These are phyloP conservation scores for Cosmia trapezina DNA, from an alignment of 2,888 invertebrate species.

Conservation along the genomic window DNA sequence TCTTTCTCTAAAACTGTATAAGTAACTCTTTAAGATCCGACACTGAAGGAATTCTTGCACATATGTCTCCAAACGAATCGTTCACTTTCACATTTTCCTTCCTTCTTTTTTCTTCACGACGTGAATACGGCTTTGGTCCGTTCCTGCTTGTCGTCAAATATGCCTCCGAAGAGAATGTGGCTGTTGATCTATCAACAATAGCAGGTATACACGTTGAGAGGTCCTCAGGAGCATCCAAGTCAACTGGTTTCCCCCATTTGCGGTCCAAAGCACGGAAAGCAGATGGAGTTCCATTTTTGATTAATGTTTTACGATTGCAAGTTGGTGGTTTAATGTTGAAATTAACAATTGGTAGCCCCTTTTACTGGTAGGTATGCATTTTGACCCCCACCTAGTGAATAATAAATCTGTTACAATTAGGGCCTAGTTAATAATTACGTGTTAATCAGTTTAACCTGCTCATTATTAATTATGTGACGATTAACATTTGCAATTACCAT, in stretches of 20 bases:
- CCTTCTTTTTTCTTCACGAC: constrained; percentile 52
- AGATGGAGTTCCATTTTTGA: constrained; percentile 78
- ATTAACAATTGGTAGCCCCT: constrained; percentile 8
- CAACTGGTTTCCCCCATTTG: constrained; percentile 79
- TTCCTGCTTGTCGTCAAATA: constrained; percentile 70
- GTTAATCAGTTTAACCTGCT: constrained; percentile 9
- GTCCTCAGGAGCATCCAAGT: constrained; percentile 72
- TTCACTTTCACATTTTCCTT: constrained; percentile 60
- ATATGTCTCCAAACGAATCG: constrained; percentile 75
- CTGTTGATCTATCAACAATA: constrained; percentile 69
- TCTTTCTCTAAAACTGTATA: constrained; percentile 5
- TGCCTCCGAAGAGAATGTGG: constrained; percentile 80
- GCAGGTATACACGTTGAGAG: constrained; percentile 70
- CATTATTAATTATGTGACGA: constrained; percentile 27
- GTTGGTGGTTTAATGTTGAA: constrained; percentile 27
- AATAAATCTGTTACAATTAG: not conserved
- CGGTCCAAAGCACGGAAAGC: constrained; percentile 77
- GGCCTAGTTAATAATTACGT: constrained; percentile 20
- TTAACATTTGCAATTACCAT: not conserved
- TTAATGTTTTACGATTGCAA: constrained; percentile 10
- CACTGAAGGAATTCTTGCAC: constrained; percentile 66
- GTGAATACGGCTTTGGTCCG: constrained; percentile 69
- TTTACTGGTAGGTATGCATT: constrained; percentile 39
- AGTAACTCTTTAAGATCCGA: constrained; percentile 59
- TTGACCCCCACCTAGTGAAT: constrained; percentile 12